phyloP scores from a whole-genome alignment of 2,888 invertebrate genomes.

The Lacanobia oleracea region DNA sequence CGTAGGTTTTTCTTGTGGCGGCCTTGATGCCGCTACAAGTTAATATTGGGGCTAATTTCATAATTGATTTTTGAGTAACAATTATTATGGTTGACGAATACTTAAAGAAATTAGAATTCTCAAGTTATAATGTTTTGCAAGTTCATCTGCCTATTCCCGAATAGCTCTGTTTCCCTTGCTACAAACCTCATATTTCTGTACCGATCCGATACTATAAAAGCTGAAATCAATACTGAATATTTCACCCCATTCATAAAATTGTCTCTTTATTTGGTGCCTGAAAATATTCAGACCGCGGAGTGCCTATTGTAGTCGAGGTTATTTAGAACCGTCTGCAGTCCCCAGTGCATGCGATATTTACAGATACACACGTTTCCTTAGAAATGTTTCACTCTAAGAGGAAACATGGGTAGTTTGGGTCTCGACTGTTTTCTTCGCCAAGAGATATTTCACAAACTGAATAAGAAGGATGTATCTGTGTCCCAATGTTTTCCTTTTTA shows the following conservation, averaged over 20 bases:
- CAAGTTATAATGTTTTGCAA: neutral
- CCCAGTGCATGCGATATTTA: slow-evolving; percentile 9
- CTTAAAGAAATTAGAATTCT: slow-evolving; percentile 16
- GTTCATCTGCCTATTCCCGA: neutral
- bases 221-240: neutral
- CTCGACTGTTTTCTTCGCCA: too few species aligned
- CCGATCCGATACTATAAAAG: neutral
- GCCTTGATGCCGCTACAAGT: too few species aligned
- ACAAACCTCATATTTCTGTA: neutral
- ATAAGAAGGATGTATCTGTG: too few species aligned
- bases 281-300: slow-evolving; percentile 12
- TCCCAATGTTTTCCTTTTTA: too few species aligned
- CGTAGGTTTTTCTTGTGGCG: too few species aligned
- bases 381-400: slow-evolving; percentile 22
- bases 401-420: too few species aligned
- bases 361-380: slow-evolving; percentile 26
- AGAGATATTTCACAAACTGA: too few species aligned
- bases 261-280: neutral
- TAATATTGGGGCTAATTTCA: slow-evolving; percentile 47
- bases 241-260: slow-evolving; percentile 19
- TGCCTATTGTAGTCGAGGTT: slow-evolving; percentile 13
- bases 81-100: slow-evolving; percentile 30
- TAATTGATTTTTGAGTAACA: slow-evolving; percentile 37
- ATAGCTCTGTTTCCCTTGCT: neutral
- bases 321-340: slow-evolving; percentile 15